Evolutionary conservation across 2,797 vertebrate genomes (phyloP).

Genomic region (Lerista edwardsae): DNA sequence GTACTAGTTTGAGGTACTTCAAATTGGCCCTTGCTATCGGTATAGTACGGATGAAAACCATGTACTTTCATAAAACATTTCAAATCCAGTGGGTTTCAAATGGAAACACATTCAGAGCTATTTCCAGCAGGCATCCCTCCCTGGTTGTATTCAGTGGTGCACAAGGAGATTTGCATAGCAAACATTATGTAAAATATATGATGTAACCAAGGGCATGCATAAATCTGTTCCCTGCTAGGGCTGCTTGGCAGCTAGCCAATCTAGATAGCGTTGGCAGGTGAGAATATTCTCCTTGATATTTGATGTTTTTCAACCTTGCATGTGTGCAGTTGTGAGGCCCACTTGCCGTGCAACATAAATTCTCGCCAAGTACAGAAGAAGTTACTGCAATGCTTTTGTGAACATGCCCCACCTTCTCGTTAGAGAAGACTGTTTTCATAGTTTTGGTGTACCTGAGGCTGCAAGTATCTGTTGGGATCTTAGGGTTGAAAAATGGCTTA

Average conservation of each 20-base stretch:
- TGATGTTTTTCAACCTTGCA: neutral
- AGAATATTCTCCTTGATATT: slow-evolving; percentile 36
- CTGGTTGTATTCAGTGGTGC: slow-evolving; percentile 36
- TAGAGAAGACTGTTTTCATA: neutral
- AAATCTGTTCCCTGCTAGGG: slow-evolving; percentile 60
- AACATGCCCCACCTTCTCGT: neutral
- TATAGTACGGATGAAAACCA: neutral
- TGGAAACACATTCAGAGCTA: neutral
- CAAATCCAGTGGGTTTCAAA: fast-evolving
- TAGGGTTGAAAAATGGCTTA: neutral
- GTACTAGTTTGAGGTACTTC: neutral
- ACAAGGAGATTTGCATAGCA: slow-evolving; percentile 45
- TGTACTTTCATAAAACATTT: fast-evolving
- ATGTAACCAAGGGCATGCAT: slow-evolving; percentile 64
- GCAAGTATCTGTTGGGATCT: neutral
- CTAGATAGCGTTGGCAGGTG: slow-evolving; percentile 49
- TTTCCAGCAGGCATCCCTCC: neutral
- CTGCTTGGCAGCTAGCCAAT: neutral
- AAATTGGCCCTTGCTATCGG: neutral
- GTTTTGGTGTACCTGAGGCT: neutral
- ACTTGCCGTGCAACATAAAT: neutral
- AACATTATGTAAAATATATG: slow-evolving; percentile 69
- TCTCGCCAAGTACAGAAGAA: neutral
- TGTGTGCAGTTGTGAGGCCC: neutral
- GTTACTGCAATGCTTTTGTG: neutral